These are phyloP conservation scores for Eupeodes corollae DNA, from an alignment of 1,140 invertebrate species.

Conservation along the genomic window DNA sequence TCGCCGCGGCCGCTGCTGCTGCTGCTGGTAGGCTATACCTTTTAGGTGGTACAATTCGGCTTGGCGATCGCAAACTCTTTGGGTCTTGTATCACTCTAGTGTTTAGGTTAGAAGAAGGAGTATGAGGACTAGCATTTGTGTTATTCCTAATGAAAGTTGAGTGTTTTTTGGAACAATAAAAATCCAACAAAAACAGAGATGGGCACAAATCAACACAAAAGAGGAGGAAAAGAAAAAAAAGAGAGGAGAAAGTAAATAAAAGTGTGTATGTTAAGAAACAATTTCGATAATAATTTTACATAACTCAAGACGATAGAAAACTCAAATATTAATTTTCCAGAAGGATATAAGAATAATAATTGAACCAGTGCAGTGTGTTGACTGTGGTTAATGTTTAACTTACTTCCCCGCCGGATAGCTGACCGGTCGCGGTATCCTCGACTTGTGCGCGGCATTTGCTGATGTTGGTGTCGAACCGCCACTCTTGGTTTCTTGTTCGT, in stretches of 20 bases:
- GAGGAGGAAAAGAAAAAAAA: neutral
- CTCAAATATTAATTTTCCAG: conserved; percentile 5
- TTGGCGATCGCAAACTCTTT: conserved; percentile 23
- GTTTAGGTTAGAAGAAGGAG: neutral
- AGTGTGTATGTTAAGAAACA: neutral
- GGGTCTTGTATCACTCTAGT: conserved; percentile 14
- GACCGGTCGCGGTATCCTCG: conserved; percentile 59
- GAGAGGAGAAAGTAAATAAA: neutral
- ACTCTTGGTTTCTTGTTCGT: conserved; percentile 39
- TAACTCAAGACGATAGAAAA: neutral
- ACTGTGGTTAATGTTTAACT: conserved; percentile 11
- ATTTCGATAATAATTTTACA: neutral
- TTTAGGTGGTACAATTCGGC: conserved; percentile 33
- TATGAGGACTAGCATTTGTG: neutral
- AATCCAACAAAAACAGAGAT: no score
- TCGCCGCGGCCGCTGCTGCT: conserved; percentile 8
- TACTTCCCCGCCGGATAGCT: conserved; percentile 45
- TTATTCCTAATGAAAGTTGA: neutral
- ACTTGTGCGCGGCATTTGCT: conserved; percentile 40
- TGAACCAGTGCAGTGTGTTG: conserved; percentile 11
- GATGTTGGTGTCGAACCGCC: conserved; percentile 35
- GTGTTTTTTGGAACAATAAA: neutral
- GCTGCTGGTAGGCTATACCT: conserved; percentile 25
- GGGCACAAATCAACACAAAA: neutral
- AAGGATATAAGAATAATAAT: conserved; percentile 3